These are phyloP conservation scores for Mus spretus DNA, from an alignment of 2,797 vertebrate species.

Conservation along the genomic window DNA sequence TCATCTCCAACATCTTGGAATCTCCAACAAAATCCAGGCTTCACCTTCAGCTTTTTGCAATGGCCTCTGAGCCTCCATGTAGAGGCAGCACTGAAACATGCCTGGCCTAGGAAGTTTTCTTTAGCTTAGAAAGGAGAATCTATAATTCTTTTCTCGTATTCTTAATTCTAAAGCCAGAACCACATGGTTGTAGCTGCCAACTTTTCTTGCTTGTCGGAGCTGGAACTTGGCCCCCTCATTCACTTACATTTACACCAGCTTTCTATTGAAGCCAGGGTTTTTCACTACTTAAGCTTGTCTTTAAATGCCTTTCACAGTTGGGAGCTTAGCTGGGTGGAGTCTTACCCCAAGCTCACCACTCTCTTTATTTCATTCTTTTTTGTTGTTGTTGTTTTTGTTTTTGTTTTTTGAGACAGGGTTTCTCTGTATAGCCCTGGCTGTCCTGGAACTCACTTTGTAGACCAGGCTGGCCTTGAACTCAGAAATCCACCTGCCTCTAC, in stretches of 20 bases:
- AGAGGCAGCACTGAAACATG: neutral
- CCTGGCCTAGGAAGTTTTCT: neutral
- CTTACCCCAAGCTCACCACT: neutral
- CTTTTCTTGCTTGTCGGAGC: neutral
- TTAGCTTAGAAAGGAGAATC: neutral
- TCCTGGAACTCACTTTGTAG: too few relatives aligned
- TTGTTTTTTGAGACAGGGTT: too few relatives aligned
- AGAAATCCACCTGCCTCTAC: too few relatives aligned
- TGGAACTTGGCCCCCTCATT: neutral
- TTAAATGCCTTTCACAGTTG: neutral
- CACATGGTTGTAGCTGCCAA: neutral
- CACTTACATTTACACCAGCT: neutral
- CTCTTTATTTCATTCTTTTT: neutral
- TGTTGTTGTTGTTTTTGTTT: too few relatives aligned
- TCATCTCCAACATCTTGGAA: neutral
- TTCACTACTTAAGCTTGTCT: neutral
- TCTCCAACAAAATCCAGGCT: neutral
- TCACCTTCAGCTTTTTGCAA: neutral
- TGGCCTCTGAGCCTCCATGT: neutral
- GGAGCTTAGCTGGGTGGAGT: neutral
- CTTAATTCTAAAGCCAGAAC: neutral
- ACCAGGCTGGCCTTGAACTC: too few relatives aligned
- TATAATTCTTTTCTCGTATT: neutral
- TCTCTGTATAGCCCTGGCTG: too few relatives aligned
- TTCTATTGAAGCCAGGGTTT: neutral